Evolutionary conservation across 2,797 vertebrate genomes (phyloP).

Genomic region (Sciurus carolinensis): DNA sequence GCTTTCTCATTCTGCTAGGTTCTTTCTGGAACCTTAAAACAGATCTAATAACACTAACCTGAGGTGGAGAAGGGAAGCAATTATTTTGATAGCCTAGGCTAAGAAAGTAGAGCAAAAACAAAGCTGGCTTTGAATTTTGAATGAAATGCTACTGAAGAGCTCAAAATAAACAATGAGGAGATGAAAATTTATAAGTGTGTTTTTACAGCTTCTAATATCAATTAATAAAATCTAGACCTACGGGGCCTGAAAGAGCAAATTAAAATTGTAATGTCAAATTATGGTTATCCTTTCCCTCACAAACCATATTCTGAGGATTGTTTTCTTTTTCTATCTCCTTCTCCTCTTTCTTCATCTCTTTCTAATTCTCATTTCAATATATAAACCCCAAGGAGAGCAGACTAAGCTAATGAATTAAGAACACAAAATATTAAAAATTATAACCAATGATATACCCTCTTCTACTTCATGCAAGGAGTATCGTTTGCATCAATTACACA

Average conservation of each 20-base stretch:
- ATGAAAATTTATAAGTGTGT: not conserved
- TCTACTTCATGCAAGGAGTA: not conserved
- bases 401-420: constrained; percentile 8
- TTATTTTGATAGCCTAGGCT: constrained; percentile 10
- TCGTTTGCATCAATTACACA: not conserved
- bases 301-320: not conserved
- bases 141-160: not conserved
- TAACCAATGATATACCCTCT: not conserved
- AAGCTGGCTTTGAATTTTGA: not conserved
- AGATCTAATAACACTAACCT: constrained; percentile 41
- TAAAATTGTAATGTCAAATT: not conserved
- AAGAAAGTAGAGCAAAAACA: not conserved
- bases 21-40: constrained; percentile 29
- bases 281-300: not conserved
- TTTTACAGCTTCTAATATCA: not conserved
- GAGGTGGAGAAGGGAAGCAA: constrained; percentile 3
- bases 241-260: not conserved
- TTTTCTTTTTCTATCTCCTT: not conserved
- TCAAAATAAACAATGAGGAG: not conserved
- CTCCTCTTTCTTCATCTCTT: not conserved
- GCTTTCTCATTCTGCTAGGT: not conserved
- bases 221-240: not conserved
- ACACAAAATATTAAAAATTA: not conserved
- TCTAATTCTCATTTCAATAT: not conserved
- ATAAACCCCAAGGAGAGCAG: not conserved